A percentile compares a stretch with the other conserved stretches of the same genome.
These are phyloP conservation scores for Brachionus manjavacas DNA, from an alignment of 1,140 invertebrate genomes.

Conservation along the genomic window DNA sequence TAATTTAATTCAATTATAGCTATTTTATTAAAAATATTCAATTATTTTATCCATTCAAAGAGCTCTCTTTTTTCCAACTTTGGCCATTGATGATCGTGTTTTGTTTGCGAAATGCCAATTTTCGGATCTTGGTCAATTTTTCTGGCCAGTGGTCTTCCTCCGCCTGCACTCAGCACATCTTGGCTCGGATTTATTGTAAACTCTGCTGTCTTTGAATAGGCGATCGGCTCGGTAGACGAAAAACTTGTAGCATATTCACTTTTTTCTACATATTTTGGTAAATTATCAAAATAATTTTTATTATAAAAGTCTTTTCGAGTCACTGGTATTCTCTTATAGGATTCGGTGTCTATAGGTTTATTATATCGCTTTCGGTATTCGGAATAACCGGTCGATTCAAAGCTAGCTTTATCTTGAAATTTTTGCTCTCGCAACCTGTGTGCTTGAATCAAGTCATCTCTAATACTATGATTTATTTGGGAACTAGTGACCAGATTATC, in stretches of 20 bases:
- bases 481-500: background rate
- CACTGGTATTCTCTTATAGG: conserved; percentile 23
- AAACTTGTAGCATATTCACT: conserved; percentile 14
- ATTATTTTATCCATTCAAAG: conserved; percentile 38
- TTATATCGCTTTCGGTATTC: background rate
- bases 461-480: conserved; percentile 18
- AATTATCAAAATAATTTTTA: background rate
- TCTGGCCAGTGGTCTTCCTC: background rate
- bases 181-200: conserved; percentile 8
- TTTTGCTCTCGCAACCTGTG: background rate
- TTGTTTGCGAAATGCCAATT: conserved; percentile 1
- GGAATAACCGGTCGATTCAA: background rate
- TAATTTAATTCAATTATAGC: background rate
- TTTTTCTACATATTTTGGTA: conserved; percentile 27
- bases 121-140: background rate
- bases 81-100: background rate
- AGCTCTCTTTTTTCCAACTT: conserved; percentile 1
- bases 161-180: background rate
- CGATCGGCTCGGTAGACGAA: background rate
- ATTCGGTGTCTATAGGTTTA: background rate
- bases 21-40: background rate
- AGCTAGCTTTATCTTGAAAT: background rate
- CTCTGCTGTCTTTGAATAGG: background rate
- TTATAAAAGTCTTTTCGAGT: conserved; percentile 21
- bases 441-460: background rate